Evolutionary conservation across 2,888 invertebrate genomes (phyloP), one percentile per base, ranked within the genome.

Genomic region (Eupithecia subumbrata): DNA sequence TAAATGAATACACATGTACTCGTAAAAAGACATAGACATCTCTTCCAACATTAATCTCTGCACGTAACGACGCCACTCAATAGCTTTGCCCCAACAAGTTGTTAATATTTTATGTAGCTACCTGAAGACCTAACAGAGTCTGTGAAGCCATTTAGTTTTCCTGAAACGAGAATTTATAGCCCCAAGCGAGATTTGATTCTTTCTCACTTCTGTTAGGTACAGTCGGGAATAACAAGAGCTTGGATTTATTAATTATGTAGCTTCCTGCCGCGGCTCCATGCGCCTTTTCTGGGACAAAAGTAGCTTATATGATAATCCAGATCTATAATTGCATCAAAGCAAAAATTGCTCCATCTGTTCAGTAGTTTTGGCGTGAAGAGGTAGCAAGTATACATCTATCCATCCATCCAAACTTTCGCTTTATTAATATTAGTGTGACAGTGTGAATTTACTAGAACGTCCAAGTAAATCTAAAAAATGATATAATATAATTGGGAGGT

Each of bases 81-180:
- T 37, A 66, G 56, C 37, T 56, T 37, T 25, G 7, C 34, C 86
- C 76, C 85, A 84, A 87, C 84, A 84, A 83, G 84, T 83, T 82
- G 87, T 90, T 88, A 89, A 90, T 90, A 89, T 89, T 90, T 89
- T 90, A 90, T 87, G 87, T 84, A 79, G 80, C 81, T 83, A 84
- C 85, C 86, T 85, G 85, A 86, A 86, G 82, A 84, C 85, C 85
- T 84, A 84, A 81, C 81, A 78, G 80, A 79, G 81, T 77, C 81
- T 83, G 84, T 83, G 83, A 82, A 85, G 80, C 82, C 83, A 84
- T 86, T 85, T 82, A 82, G 82, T 82, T 82, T 80, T 80, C 80
- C 79, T 79, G 77, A 80, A 82, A 82, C 79, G 80, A 85, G 84
- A 83, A 87, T 87, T 84, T 85, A 86, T 84, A 82, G 80, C 81